Evolutionary conservation across 2,888 invertebrate species (phyloP), one percentile per base, ranked within the genome.

Genomic region (Apoda limacodes): DNA sequence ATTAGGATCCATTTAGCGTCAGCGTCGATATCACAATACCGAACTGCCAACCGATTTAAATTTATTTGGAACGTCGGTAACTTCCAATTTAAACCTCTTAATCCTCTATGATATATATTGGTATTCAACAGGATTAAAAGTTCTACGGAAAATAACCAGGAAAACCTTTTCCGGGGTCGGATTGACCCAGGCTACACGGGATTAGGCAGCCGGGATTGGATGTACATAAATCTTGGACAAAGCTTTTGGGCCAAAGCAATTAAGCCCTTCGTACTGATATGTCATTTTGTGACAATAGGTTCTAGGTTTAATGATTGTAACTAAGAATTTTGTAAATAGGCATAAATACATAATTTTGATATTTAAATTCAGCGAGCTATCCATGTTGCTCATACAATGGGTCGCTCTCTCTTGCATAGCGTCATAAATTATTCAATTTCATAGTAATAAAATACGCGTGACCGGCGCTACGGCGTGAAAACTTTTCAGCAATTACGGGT

Each of bases 61-160:
- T 80, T 80, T 80, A 80, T 80, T 76, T 76, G 75, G 75, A 72
- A 72, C 80, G 80, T 76, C 76, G 80, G 80, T 80, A 78, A 80
- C 80, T 80, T 80, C 80, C 80, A 80, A 80, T 80, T 80, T 80
- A 80, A 80, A 78, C 80, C 80, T 78, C 78, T 80, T 80, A 80
- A 80, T 80, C 80, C 80, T 67, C 71, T 76, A 80, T 80, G 80
- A 80, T 80, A 76, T 76, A 80, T 80, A 75, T 74, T 70, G 80
- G 80, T 78, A 80, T 80, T 80, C 76, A 68, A 70, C 64, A 50
- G 80, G 80, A 80, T 80, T 80, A 80, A 80, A 80, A 80, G 80
- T 80, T 80, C 75, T 70, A 71, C 72, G 78, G 80, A 80, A 80
- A 80, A 80, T 80, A 80, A 80, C 76, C 78, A 72, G 78, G 76